phyloP scores from a whole-genome alignment of 2,113 vertebrate species.

The Neolamprologus ventralis region DNA sequence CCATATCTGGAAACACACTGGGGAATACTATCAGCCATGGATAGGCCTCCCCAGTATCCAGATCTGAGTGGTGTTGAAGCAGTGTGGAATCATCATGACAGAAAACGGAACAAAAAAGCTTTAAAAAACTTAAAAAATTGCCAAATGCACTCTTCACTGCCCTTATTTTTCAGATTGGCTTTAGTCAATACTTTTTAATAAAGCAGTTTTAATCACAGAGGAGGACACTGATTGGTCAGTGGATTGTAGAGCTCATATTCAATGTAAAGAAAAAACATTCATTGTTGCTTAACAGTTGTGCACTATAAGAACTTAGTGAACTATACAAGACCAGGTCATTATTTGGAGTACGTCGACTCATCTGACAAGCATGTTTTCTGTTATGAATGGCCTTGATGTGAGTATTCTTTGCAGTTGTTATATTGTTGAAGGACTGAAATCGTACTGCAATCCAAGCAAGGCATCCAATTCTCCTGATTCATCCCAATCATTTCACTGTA shows the following conservation, averaged over 20 bases:
- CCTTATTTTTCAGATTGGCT: not conserved
- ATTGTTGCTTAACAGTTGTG: not conserved
- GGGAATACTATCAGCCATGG: not conserved
- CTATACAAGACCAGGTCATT: not conserved
- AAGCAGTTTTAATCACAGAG: not conserved
- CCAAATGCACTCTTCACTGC: constrained; percentile 14
- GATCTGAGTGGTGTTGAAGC: not conserved
- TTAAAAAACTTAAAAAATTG: not conserved
- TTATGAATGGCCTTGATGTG: not conserved
- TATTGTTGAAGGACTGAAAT: not conserved
- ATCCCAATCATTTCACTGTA: constrained; percentile 18
- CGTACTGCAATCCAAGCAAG: not conserved
- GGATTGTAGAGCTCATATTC: not conserved
- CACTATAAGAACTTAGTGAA: not conserved
- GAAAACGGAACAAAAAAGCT: not conserved
- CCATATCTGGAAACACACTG: not conserved
- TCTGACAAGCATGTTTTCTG: not conserved
- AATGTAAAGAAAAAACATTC: not conserved
- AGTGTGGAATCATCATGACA: not conserved
- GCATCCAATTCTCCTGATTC: constrained; percentile 29
- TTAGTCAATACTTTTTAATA: not conserved
- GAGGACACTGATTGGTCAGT: not conserved
- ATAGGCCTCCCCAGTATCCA: not conserved
- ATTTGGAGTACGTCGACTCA: not conserved
- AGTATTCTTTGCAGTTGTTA: not conserved